phyloP scores from a whole-genome alignment of 2,113 vertebrate species.

The Recurvirostra avosetta region DNA sequence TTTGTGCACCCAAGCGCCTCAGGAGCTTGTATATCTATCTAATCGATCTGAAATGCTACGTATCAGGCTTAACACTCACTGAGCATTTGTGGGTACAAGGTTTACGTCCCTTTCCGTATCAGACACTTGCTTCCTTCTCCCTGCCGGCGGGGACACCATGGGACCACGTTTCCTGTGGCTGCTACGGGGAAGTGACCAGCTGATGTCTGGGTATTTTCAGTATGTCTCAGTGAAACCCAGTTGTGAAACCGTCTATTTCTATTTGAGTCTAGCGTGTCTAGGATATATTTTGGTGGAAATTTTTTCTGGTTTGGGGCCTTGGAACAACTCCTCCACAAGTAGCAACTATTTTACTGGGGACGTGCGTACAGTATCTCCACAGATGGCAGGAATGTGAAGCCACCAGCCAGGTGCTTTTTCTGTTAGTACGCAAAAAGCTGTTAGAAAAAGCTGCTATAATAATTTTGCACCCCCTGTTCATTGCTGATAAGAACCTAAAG shows the following conservation, averaged over 20 bases:
- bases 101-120: not conserved
- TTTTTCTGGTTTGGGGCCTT: not conserved
- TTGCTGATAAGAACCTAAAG: not conserved
- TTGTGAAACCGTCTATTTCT: slow-evolving; percentile 9
- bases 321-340: not conserved
- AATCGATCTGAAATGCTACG: not conserved
- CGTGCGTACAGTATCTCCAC: not conserved
- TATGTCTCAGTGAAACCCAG: not conserved
- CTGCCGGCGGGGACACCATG: not conserved
- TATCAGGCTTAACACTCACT: not conserved
- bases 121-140: not conserved
- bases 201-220: slow-evolving; percentile 10
- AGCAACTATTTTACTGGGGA: not conserved
- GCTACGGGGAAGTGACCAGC: not conserved
- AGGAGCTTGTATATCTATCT: not conserved
- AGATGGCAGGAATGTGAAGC: not conserved
- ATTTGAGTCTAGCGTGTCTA: not conserved
- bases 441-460: not conserved
- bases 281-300: not conserved
- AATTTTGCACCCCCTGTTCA: not conserved
- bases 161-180: not conserved
- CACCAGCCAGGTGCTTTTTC: not conserved
- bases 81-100: not conserved
- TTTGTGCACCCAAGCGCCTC: not conserved
- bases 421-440: not conserved